Evolutionary conservation across 2,113 vertebrate species (phyloP), one percentile per base, ranked within the genome.

Genomic region (Scatophagus argus): DNA sequence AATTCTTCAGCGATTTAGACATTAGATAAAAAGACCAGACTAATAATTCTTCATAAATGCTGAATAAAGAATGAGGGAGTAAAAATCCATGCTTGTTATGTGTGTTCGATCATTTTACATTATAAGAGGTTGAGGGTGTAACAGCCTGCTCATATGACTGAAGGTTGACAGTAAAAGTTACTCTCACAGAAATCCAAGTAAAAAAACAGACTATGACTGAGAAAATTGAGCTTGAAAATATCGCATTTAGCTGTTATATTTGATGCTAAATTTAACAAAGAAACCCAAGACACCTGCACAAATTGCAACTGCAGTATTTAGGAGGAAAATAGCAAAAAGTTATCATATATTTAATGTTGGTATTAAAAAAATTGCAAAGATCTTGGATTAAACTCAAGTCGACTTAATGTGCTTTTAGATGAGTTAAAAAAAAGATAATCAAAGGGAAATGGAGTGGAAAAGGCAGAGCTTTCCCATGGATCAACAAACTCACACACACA

Each of bases 381-480:
- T 21, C 17, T 66, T 19, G 16, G 41, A 41, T 56, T 41, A 68
- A 41, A 77, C 39, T 14, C 17, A 21, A 38, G 19, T 19, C 21
- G 46, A 34, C 19, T 46, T 9, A 76, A 72, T 44, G 34, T 49
- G 51, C 9, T 56, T 63, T 76, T 13, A 38, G 31, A 58, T 3
- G 12, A 41, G 39, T 34, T 23, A 8, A 21, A 13, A 32, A 60
- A 59, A 58, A 55, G 25, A 44, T 49, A 47, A 74, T 69, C 27
- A 46, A 74, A 72, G 69, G n/a, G 36, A 64, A 56, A 78, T 82
- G 55, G 74, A 77, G 63, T 13, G 56, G 76, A 74, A 77, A 78
- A 78, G 25, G 29, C 65, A 83, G 79, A 76, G 59, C 74, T 88
- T 90, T 89, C 90, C 84, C 88, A 90, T 87, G 81, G 68, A 73